Evolutionary conservation across 2,888 invertebrate species (phyloP), one percentile per base, ranked within the genome.

Genomic region (Eurois occulta): DNA sequence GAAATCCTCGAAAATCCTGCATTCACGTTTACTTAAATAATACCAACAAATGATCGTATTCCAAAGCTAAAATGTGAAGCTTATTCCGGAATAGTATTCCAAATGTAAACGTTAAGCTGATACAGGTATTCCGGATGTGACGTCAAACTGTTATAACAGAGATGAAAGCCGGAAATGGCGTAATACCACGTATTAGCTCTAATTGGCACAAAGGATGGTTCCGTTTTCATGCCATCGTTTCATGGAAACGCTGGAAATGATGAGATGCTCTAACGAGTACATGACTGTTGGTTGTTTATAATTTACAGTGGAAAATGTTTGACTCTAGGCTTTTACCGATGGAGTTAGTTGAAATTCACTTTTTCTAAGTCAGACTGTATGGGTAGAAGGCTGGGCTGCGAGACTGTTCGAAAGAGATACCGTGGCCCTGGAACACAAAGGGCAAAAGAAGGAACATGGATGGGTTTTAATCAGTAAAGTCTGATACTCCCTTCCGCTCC

Each of bases 111-210:
- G 60, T 41, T 48, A 46, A 72, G 69, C 68, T 66, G 43, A 69
- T 58, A 48, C 81, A 81, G 85, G 85, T 83, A 80, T 58, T 48
- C 72, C 69, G 78, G 77, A 68, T 85, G 86, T 87, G 81, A 89
- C 87, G 87, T 91, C 91, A 91, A 91, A 92, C 87, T 87, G 91
- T 90, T 92, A 91, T 91, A 86, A 87, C 41, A 90, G 90, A 90
- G 90, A 86, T 88, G 86, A 83, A 86, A 78, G 80, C 83, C 77
- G 84, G 85, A 60, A 32, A 60, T 60, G 18, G 32, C 60, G 60
- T 88, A 87, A 88, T 89, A 84, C 88, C 75, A 84, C 83, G 84
- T 88, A 88, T 91, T 91, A 90, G 83, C 84, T 88, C 90, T 93
- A 93, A 93, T 93, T 93, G 91, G 91, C 89, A 91, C 90, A 81